These are phyloP conservation scores for Probosciger aterrimus DNA, from an alignment of 2,113 vertebrate species.

Conservation along the genomic window DNA sequence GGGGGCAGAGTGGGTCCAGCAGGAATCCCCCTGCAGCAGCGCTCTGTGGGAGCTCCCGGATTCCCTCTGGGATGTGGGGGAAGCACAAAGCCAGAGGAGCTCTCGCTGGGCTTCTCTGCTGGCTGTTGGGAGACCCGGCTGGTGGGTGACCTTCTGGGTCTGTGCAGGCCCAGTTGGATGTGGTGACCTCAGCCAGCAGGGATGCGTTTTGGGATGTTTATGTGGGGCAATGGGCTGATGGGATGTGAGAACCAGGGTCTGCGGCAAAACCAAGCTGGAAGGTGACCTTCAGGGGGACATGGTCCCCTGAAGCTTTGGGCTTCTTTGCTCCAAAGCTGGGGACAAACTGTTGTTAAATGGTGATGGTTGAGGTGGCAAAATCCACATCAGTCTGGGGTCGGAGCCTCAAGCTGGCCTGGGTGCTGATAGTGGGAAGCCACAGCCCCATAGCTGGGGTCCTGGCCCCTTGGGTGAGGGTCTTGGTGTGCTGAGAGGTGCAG, in stretches of 20 bases:
- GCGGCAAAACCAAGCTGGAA: background rate
- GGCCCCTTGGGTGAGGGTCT: background rate
- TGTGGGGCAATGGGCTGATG: background rate
- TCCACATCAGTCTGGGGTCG: background rate
- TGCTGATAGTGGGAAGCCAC: background rate
- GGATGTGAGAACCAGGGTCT: background rate
- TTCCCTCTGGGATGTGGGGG: background rate
- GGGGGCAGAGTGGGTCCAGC: background rate
- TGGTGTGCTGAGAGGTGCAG: background rate
- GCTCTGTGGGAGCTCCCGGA: fast-evolving
- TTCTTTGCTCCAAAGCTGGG: background rate
- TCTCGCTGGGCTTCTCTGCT: background rate
- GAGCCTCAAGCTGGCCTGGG: background rate
- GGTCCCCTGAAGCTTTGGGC: background rate
- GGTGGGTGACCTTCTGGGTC: background rate
- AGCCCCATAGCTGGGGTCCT: background rate
- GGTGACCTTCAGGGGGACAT: background rate
- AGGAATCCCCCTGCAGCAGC: background rate
- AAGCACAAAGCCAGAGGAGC: background rate
- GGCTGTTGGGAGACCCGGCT: background rate
- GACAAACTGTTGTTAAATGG: background rate
- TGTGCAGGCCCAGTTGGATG: background rate
- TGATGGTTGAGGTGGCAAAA: background rate
- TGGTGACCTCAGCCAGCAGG: background rate
- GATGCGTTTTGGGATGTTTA: background rate